Conservation (phyloP, 1,140 invertebrate species). For the Sesamia nonagrioides region DNA sequence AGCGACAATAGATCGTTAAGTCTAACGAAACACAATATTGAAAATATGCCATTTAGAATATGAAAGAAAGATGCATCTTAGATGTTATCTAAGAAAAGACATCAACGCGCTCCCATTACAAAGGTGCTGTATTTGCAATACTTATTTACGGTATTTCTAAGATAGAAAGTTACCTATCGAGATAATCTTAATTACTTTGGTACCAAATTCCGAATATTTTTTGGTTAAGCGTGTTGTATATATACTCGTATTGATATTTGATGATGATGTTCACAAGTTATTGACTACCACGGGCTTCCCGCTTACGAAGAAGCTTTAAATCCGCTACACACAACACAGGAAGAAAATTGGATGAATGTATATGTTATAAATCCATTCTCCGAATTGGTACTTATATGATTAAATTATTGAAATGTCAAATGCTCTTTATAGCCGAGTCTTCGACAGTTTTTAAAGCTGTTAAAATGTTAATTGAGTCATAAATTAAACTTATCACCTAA, state of each 20-base stretch:
- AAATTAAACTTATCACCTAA: neutral
- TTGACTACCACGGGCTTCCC: too few relatives aligned
- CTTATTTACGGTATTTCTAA: neutral
- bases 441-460: neutral
- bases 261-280: too few relatives aligned
- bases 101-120: constrained; percentile 58
- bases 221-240: too few relatives aligned
- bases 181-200: too few relatives aligned
- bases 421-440: neutral
- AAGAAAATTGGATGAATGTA: neutral
- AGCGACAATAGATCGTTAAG: constrained; percentile 56
- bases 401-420: neutral
- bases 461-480: neutral
- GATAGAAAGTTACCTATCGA: neutral
- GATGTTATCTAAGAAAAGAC: constrained; percentile 62
- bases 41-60: constrained; percentile 9
- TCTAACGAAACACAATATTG: constrained; percentile 18
- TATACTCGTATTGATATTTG: too few relatives aligned
- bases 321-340: neutral
- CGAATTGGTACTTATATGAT: neutral
- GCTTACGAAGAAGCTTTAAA: neutral
- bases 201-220: too few relatives aligned
- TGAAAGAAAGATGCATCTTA: constrained; percentile 3
- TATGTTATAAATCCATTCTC: neutral
- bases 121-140: neutral